Conservation (phyloP, 2,113 vertebrate species). For the Orientallactaga bullata region DNA sequence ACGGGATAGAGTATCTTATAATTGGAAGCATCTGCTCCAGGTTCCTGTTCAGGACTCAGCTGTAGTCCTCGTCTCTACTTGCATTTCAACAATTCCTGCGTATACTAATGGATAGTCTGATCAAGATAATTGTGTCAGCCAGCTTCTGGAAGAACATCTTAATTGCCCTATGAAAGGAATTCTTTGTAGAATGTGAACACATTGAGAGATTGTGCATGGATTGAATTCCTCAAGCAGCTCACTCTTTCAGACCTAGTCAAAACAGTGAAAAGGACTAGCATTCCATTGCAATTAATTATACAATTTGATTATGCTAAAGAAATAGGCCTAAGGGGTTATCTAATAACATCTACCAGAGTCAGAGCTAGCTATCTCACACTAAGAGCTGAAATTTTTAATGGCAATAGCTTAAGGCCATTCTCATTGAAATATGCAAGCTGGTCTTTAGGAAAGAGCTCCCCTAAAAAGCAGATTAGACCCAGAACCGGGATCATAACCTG, state of each 20-base stretch:
- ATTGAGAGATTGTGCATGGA: not conserved
- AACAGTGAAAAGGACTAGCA: not conserved
- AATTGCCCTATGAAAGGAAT: slow-evolving; percentile 10
- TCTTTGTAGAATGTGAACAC: not conserved
- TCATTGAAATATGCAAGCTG: not conserved
- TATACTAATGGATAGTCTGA: not conserved
- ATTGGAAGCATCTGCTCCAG: not conserved
- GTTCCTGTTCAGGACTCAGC: not conserved
- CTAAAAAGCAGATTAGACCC: not conserved
- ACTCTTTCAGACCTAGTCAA: not conserved
- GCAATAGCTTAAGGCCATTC: not conserved
- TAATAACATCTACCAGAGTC: not conserved
- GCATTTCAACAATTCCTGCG: not conserved
- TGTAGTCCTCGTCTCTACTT: not conserved
- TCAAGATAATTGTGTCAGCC: not conserved
- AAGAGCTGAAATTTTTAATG: not conserved
- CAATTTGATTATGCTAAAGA: not conserved
- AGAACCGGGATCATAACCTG: not conserved
- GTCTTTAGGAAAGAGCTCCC: not conserved
- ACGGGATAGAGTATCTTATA: not conserved
- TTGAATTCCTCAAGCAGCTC: not conserved
- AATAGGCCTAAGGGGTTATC: not conserved
- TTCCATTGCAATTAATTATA: not conserved
- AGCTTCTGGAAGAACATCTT: slow-evolving; percentile 23
- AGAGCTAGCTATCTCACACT: not conserved